Evolutionary conservation across 2,888 invertebrate genomes (phyloP).

Genomic region (Eulithis testata): DNA sequence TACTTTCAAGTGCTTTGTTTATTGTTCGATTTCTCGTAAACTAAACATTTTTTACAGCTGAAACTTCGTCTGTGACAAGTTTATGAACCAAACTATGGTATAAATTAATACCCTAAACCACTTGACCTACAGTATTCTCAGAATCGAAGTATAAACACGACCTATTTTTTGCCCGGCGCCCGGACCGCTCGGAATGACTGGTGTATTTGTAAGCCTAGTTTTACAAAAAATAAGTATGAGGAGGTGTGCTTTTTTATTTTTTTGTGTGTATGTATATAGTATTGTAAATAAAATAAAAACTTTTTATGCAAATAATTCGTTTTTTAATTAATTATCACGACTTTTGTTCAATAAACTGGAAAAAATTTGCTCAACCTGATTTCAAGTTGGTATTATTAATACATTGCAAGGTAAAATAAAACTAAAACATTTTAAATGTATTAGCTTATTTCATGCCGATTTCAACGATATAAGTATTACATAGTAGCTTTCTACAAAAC

Average conservation of each 20-base stretch:
- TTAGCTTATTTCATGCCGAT: constrained; percentile 23
- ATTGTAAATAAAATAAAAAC: constrained; percentile 14
- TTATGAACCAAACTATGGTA: constrained; percentile 20
- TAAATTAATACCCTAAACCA: constrained; percentile 19
- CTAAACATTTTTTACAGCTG: constrained; percentile 15
- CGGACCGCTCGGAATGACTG: constrained; percentile 15
- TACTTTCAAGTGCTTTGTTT: constrained; percentile 21
- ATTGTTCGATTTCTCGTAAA: constrained; percentile 24
- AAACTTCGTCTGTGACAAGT: constrained; percentile 24
- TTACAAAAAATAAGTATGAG: constrained; percentile 14
- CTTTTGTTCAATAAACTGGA: too few relatives aligned
- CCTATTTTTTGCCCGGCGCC: constrained; percentile 18
- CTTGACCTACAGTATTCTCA: constrained; percentile 21
- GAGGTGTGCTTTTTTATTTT: constrained; percentile 17
- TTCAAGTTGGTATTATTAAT: too few relatives aligned
- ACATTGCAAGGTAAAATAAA: constrained; percentile 19
- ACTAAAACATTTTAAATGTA: constrained; percentile 17
- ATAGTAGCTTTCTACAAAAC: constrained; percentile 7
- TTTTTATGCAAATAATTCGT: too few relatives aligned
- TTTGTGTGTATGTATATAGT: constrained; percentile 15
- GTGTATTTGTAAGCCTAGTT: constrained; percentile 19
- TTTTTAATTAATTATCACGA: too few relatives aligned
- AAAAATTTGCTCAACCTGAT: too few relatives aligned
- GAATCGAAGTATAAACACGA: constrained; percentile 13
- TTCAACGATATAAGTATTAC: constrained; percentile 7